Evolutionary conservation across 1,140 invertebrate species (phyloP).

Genomic region (Drosophila willistoni): DNA sequence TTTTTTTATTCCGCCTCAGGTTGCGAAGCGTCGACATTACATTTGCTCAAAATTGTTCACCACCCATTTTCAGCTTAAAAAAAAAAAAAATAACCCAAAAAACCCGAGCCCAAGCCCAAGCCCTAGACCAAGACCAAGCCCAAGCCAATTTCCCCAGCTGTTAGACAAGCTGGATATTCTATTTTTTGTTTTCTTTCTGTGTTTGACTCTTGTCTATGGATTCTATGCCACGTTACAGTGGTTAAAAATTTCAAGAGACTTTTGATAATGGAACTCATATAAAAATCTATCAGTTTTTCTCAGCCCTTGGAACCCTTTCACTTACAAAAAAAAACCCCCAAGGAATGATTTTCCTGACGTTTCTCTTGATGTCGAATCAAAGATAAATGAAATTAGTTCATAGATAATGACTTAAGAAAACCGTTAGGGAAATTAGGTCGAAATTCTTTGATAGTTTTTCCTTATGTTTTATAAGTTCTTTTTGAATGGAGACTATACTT

Average conservation of each 20-base stretch:
- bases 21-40: constrained; percentile 58
- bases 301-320: too few relatives aligned
- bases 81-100: neutral
- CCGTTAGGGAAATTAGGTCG: too few relatives aligned
- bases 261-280: too few relatives aligned
- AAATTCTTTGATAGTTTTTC: too few relatives aligned
- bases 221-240: constrained; percentile 34
- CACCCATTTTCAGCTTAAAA: constrained; percentile 23
- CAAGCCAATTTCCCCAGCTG: constrained; percentile 70
- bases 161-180: constrained; percentile 54
- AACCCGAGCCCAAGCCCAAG: neutral
- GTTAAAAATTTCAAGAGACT: neutral
- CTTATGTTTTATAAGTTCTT: too few relatives aligned
- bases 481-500: too few relatives aligned
- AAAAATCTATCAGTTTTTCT: too few relatives aligned
- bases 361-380: too few relatives aligned
- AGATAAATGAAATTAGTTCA: too few relatives aligned
- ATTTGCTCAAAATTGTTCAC: constrained; percentile 70
- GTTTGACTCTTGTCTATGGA: constrained; percentile 39
- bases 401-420: too few relatives aligned
- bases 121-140: constrained; percentile 21
- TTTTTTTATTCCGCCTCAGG: constrained; percentile 55
- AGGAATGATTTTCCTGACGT: too few relatives aligned
- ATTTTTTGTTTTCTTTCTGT: constrained; percentile 3
- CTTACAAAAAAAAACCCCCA: too few relatives aligned